A percentile compares a stretch with the other conserved stretches of the same genome.
phyloP scores from a whole-genome alignment of 2,113 vertebrate species.

The Epinephelus cyanopodus region DNA sequence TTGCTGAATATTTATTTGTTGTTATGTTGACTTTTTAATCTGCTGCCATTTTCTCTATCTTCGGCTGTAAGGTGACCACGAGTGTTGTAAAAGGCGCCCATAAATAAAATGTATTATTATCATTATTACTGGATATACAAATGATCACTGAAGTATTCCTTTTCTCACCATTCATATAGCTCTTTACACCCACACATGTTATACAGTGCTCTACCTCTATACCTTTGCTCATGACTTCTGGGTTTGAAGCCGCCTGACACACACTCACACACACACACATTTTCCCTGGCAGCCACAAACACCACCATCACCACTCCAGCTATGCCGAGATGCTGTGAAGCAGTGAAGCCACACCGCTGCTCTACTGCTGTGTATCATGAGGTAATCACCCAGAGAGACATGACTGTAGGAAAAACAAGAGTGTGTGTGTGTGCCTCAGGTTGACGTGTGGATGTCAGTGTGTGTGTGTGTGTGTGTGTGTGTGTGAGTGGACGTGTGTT shows the following conservation, averaged over 20 bases:
- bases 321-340: conserved; percentile 36
- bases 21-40: no score
- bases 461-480: conserved; percentile 14
- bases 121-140: no score
- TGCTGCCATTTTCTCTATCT: no score
- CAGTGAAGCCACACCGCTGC: conserved; percentile 13
- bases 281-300: conserved; percentile 24
- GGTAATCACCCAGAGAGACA: conserved; percentile 49
- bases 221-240: conserved; percentile 12
- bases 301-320: conserved; percentile 24
- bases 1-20: no score
- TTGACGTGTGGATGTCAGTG: conserved; percentile 25
- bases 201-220: conserved; percentile 2
- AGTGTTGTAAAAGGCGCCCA: no score
- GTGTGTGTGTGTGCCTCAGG: conserved; percentile 11
- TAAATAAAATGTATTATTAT: no score
- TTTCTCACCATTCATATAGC: neutral
- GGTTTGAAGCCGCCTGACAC: neutral
- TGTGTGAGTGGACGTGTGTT: conserved; percentile 5
- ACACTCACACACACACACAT: conserved; percentile 19
- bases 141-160: neutral
- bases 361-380: conserved; percentile 28
- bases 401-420: conserved; percentile 33
- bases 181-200: neutral
- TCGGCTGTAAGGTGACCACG: no score